Evolutionary conservation across 2,797 vertebrate species (phyloP).

Genomic region (Hybognathus amarus): DNA sequence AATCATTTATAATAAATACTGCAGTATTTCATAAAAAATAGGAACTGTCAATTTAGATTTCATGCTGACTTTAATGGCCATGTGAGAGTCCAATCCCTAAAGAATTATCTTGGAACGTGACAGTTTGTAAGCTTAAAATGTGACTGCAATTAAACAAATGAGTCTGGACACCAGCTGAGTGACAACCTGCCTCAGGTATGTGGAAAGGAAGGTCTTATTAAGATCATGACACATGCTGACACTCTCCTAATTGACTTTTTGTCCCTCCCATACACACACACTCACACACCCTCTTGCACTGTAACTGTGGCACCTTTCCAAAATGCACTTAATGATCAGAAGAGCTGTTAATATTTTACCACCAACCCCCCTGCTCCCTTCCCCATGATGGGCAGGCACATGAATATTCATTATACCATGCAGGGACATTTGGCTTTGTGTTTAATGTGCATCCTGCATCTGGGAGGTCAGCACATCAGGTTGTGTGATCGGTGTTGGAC

Average conservation of each 20-base stretch:
- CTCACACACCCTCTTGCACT: not conserved
- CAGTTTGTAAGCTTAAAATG: constrained; percentile 45
- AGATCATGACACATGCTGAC: constrained; percentile 47
- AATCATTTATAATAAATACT: not conserved
- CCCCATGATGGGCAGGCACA: constrained; percentile 14
- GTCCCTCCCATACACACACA: constrained; percentile 1
- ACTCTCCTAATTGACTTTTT: constrained; percentile 35
- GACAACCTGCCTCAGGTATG: constrained; percentile 45
- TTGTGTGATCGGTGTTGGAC: constrained; percentile 28
- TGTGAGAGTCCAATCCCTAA: not conserved
- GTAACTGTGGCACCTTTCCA: constrained; percentile 55
- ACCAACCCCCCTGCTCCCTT: no score
- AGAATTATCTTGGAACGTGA: not conserved
- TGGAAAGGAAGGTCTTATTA: constrained; percentile 49
- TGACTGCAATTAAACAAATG: constrained; percentile 54
- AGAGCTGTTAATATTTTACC: constrained; percentile 12
- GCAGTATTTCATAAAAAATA: not conserved
- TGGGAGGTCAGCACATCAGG: constrained; percentile 33
- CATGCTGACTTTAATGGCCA: not conserved
- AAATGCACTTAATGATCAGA: constrained; percentile 59
- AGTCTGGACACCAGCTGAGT: constrained; percentile 35
- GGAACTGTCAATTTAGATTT: not conserved
- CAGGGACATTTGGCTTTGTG: constrained; percentile 39
- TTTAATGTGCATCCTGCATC: constrained; percentile 34
- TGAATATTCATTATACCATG: constrained; percentile 45